Percentiles rank a stretch among this genome's conserved stretches.
Conservation (phyloP, 2,113 vertebrate species). For the Oreochromis niloticus region DNA sequence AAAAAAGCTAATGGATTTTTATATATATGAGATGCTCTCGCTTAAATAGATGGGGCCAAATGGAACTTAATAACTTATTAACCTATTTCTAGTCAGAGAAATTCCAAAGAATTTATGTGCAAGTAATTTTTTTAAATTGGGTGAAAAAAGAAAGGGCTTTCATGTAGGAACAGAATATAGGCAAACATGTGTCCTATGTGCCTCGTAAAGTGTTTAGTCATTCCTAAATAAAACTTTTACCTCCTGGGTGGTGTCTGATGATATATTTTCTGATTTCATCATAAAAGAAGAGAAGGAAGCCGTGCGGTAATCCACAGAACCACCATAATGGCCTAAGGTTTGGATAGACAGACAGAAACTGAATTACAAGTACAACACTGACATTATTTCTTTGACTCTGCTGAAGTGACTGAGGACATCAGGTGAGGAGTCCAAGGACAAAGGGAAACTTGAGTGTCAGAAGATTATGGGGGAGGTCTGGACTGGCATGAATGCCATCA, state of each 20-base stretch:
- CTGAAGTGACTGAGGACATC: neutral
- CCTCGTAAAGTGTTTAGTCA: neutral
- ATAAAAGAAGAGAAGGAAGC: slow-evolving; percentile 76
- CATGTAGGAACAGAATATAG: neutral
- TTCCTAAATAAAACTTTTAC: slow-evolving; percentile 42
- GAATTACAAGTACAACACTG: neutral
- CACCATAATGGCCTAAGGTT: slow-evolving; percentile 72
- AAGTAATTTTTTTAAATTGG: accelerated
- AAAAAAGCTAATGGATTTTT: neutral
- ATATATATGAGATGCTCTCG: neutral
- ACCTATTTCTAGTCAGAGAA: neutral
- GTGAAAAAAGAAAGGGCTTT: neutral
- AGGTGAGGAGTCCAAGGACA: neutral
- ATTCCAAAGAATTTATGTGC: neutral
- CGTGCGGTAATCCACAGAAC: slow-evolving; percentile 79
- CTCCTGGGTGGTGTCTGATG: slow-evolving; percentile 74
- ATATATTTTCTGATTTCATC: slow-evolving; percentile 78
- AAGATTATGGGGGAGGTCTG: neutral
- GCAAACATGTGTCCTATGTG: neutral
- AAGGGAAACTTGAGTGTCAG: neutral
- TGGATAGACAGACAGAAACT: neutral
- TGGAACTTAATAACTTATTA: neutral
- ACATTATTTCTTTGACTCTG: neutral
- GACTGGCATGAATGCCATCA: neutral
- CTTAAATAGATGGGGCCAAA: neutral